Base-by-base conservation (phyloP, 2,888 invertebrate species). In the Chloromyia formosa region DNA sequence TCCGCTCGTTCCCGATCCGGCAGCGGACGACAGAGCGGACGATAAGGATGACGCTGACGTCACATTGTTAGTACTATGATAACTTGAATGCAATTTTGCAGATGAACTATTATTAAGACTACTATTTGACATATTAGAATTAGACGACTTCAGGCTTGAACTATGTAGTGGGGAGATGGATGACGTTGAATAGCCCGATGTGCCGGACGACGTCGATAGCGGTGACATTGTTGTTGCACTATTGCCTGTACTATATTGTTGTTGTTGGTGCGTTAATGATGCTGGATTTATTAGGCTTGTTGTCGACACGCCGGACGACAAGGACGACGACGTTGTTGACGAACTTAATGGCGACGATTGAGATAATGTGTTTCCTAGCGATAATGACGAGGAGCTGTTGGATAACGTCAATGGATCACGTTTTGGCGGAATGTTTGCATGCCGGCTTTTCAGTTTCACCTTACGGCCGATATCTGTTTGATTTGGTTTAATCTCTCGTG, bases 401-500 rank as follows among this genome's bases (percentile, higher is more conserved):
- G 71, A 54, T 20, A 58, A 16, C 27, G 60, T 27, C 22, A 61
- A 12, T n/a, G 45, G 45, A 75, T 79, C 79, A 78, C 78, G 78
- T 79, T 79, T 78, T 86, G 78, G 83, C 80, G 76, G 86, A 85
- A 81, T 87, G 77, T 78, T 78, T 75, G 77, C 53, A 76, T 76
- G 84, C 81, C 81, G 79, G 75, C 78, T 79, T 86, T 91, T 94
- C 84, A 93, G 89, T 86, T 95, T 95, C 79, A 95, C 93, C 84
- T 94, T 94, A 79, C 94, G 90, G 76, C 95, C 95, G 82, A 96
- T 94, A 86, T 94, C 94, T 81, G 93, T 93, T 84, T 94, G 94
- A 86, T 94, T 94, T 80, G 94, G 93, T 86, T 96, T 96, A 84
- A 97, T 96, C 85, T 95, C 96, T 85, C 95, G 92, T 82, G 96